Base-by-base conservation (phyloP, 2,797 vertebrate genomes). In the Coccyzus lansbergi region DNA sequence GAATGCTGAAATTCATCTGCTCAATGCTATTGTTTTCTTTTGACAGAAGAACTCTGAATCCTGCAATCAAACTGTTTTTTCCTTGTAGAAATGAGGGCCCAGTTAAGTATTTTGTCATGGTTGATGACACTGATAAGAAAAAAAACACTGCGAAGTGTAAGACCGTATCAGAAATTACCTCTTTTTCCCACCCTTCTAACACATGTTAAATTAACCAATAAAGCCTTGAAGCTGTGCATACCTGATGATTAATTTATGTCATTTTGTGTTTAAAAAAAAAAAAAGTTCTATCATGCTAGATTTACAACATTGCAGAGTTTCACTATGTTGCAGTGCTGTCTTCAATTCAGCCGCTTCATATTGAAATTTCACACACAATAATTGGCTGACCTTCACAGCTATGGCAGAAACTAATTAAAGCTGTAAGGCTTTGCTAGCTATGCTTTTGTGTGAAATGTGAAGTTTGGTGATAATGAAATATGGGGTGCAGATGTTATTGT, bases 351-450 rank as follows among this genome's bases (percentile, higher is more conserved):
- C 97, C 76, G 97, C 97, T 97, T 97, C 96, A 97, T 98, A 98
- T 98, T 98, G 98, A 99, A 98, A 99, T 98, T 98, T 99, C 98
- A 98, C 98, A 98, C 98, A 98, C 98, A 98, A 98, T 99, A 99
- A 99, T 99, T 99, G 98, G 98, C 98, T 99, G 99, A 99, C 99
- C 99, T 99, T 99, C 99, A 98, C 98, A 98, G 98, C 98, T 98
- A 98, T 97, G 97, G 98, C 98, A 99, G 98, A 98, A 99, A 98
- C 99, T 99, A 99, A 99, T 99, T 99, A 99, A 99, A 99, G 98
- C 98, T 99, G 98, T 98, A 98, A 98, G 98, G 98, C 97, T 97
- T 96, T 94, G 96, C 97, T 98, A 98, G 98, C 98, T 98, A 97
- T 96, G 98, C 98, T 98, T 98, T 98, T 98, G 98, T 98, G 96